Percentiles rank a stretch among this genome's conserved stretches.
Evolutionary conservation across 2,888 invertebrate species (phyloP).

Genomic region (Mongoloraphidia duomilia): DNA sequence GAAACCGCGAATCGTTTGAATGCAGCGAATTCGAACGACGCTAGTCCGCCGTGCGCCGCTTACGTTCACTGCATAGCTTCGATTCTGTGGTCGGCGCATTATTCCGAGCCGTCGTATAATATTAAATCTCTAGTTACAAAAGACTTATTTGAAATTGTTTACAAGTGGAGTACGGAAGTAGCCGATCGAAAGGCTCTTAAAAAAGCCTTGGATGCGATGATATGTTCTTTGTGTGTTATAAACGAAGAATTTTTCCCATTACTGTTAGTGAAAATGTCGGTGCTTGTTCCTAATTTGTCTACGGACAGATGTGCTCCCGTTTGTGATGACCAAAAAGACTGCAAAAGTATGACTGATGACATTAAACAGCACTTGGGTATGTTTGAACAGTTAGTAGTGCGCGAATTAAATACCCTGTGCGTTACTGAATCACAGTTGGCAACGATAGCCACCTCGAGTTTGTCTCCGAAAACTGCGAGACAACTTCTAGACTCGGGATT

Average conservation of each 20-base stretch:
- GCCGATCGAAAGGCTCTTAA: conserved; percentile 60
- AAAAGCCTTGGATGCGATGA: conserved; percentile 67
- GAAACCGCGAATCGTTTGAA: conserved; percentile 38
- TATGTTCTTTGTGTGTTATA: conserved; percentile 78
- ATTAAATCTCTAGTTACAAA: conserved; percentile 53
- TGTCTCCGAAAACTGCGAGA: conserved; percentile 63
- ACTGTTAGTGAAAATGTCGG: conserved; percentile 57
- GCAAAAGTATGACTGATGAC: conserved; percentile 54
- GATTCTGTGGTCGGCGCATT: conserved; percentile 61
- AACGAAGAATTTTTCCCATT: conserved; percentile 62
- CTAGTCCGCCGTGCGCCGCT: conserved; percentile 32
- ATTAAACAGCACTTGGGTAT: conserved; percentile 31
- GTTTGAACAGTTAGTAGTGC: conserved; percentile 37
- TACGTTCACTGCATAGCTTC: conserved; percentile 68
- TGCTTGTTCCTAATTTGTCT: conserved; percentile 36
- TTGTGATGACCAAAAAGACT: conserved; percentile 41
- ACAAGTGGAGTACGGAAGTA: conserved; percentile 60
- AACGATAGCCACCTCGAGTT: conserved; percentile 64
- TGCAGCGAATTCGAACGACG: conserved; percentile 21
- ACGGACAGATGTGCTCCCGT: conserved; percentile 38
- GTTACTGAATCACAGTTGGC: conserved; percentile 52
- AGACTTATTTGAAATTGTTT: conserved; percentile 62
- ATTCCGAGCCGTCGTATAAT: conserved; percentile 42
- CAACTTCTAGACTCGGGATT: conserved; percentile 65
- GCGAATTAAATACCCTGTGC: conserved; percentile 38